These are phyloP conservation scores for Datnioides undecimradiatus DNA, from an alignment of 2,113 vertebrate species.

Conservation along the genomic window DNA sequence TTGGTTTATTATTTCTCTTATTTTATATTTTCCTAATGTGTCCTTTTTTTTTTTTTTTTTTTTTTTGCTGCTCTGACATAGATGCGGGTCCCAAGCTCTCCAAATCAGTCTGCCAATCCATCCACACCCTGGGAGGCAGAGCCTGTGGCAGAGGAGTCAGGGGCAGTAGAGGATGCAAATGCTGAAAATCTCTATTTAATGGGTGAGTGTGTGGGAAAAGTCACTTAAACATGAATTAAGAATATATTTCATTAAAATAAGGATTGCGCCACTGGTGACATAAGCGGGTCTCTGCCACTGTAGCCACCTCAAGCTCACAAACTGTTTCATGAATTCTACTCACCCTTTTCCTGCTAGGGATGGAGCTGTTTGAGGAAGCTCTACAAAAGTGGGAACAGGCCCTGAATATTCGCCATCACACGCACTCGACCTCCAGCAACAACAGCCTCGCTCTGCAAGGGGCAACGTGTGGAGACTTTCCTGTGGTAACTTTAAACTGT, in stretches of 20 bases:
- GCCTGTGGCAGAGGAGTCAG: constrained; percentile 85
- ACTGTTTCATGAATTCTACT: too few relatives aligned
- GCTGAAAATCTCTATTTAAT: constrained; percentile 95
- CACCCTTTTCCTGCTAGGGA: constrained; percentile 80
- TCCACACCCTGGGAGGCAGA: constrained; percentile 88
- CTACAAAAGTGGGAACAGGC: constrained; percentile 97
- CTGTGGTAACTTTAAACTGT: constrained; percentile 77
- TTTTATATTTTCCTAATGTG: neutral
- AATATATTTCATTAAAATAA: too few relatives aligned
- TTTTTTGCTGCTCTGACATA: constrained; percentile 31
- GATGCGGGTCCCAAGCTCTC: constrained; percentile 83
- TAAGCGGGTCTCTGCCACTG: too few relatives aligned
- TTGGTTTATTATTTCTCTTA: neutral
- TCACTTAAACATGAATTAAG: too few relatives aligned
- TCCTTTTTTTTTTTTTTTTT: neutral
- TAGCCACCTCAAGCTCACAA: neutral
- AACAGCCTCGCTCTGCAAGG: constrained; percentile 78
- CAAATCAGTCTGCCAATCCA: constrained; percentile 85
- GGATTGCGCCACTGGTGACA: too few relatives aligned
- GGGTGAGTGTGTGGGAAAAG: too few relatives aligned
- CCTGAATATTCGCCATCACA: constrained; percentile 88
- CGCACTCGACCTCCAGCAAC: constrained; percentile 79
- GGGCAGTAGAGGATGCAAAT: constrained; percentile 86
- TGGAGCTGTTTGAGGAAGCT: constrained; percentile 98
- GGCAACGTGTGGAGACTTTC: constrained; percentile 70